phyloP scores from a whole-genome alignment of 1,140 invertebrate species.

The Myzus persicae region DNA sequence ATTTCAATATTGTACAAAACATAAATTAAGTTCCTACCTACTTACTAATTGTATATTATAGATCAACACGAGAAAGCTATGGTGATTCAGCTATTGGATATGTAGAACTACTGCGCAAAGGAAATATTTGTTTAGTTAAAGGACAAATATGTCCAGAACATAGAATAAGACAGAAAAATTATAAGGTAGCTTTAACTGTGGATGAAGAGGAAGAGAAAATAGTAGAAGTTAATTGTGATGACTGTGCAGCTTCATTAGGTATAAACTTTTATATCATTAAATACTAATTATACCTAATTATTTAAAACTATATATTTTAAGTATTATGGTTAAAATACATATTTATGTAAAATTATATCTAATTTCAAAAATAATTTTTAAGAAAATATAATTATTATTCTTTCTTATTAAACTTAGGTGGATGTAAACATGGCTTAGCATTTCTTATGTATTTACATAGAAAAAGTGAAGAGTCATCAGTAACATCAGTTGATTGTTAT shows the following conservation, averaged over 20 bases:
- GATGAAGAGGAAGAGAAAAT: too few relatives aligned
- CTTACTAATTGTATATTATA: neutral
- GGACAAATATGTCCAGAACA: conserved; percentile 37
- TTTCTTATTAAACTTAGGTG: neutral
- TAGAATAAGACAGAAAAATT: conserved; percentile 11
- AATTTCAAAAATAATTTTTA: too few relatives aligned
- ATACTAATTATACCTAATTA: neutral
- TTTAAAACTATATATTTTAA: too few relatives aligned
- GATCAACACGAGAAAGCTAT: neutral
- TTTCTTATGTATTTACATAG: conserved; percentile 9
- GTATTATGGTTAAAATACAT: neutral
- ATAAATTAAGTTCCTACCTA: neutral
- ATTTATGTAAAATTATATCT: too few relatives aligned
- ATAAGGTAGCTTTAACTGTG: neutral
- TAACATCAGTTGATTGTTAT: neutral
- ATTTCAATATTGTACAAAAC: neutral
- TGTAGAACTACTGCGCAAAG: neutral
- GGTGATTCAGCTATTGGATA: conserved; percentile 32
- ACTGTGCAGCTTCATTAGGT: too few relatives aligned
- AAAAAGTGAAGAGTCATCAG: neutral
- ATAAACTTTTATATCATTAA: neutral
- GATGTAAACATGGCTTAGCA: conserved; percentile 2
- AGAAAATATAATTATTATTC: too few relatives aligned
- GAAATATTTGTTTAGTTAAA: conserved; percentile 42
- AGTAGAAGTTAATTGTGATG: too few relatives aligned